These are phyloP conservation scores for Vimba vimba DNA, from an alignment of 2,113 vertebrate genomes.

Conservation along the genomic window DNA sequence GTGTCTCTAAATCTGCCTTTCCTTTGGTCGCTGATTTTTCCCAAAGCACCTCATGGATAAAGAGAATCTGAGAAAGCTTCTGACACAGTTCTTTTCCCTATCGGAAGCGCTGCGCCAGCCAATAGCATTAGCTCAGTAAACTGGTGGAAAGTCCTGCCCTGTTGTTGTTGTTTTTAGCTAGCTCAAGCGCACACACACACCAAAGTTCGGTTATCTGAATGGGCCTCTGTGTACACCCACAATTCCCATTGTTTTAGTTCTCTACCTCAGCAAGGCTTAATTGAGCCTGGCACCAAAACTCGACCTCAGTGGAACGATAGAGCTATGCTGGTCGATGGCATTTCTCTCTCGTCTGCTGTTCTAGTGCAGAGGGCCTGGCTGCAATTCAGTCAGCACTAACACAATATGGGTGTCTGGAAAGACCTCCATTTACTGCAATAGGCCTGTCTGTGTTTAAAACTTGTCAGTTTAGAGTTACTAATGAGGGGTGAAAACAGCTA, in stretches of 20 bases:
- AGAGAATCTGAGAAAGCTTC: conserved; percentile 35
- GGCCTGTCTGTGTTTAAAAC: conserved; percentile 40
- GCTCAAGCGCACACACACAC: conserved; percentile 17
- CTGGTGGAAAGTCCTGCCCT: conserved; percentile 40
- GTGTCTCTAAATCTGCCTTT: conserved; percentile 16
- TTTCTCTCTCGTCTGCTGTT: conserved; percentile 18
- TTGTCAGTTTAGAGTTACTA: conserved; percentile 34
- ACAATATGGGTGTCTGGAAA: conserved; percentile 25
- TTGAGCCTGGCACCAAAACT: conserved; percentile 52
- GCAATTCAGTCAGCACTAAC: conserved; percentile 38
- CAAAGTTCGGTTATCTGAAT: conserved; percentile 36
- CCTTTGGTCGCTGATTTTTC: not conserved
- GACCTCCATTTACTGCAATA: conserved; percentile 28
- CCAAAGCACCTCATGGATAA: conserved; percentile 7
- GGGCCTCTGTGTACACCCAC: conserved; percentile 33
- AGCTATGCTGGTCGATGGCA: conserved; percentile 22
- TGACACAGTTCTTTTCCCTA: conserved; percentile 22
- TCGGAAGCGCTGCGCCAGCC: conserved; percentile 17
- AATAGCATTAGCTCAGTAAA: conserved; percentile 43
- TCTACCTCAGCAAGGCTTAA: conserved; percentile 54
- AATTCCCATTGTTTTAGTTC: conserved; percentile 45
- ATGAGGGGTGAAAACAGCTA: conserved; percentile 21
- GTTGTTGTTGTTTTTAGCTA: conserved; percentile 48
- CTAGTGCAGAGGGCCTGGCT: not conserved
- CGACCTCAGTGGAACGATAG: conserved; percentile 45